phyloP scores from a whole-genome alignment of 2,113 vertebrate species.

The Pachyramphus minor region DNA sequence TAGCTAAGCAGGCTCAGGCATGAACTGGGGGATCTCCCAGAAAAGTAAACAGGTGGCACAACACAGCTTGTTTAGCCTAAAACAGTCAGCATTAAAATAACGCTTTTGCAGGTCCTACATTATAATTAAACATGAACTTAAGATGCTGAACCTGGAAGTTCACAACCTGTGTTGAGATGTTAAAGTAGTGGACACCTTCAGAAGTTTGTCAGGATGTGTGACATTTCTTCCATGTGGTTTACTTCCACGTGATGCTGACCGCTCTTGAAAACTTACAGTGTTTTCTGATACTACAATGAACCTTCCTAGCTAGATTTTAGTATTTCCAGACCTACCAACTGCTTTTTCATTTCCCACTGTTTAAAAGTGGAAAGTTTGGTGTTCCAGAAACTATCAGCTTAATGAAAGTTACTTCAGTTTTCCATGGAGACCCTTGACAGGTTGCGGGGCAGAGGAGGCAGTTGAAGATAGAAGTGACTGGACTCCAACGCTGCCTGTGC shows the following conservation, averaged over 20 bases:
- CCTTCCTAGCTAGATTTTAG: neutral
- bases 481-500: rapidly evolving
- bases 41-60: neutral
- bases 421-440: neutral
- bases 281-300: neutral
- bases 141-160: neutral
- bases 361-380: neutral
- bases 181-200: neutral
- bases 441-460: neutral
- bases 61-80: neutral
- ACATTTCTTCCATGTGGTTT: neutral
- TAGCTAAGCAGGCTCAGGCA: neutral
- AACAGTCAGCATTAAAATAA: neutral
- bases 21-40: neutral
- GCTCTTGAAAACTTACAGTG: neutral
- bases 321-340: neutral
- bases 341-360: neutral
- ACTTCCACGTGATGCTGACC: neutral
- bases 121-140: neutral
- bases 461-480: neutral
- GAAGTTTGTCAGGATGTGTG: neutral
- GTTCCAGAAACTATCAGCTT: neutral
- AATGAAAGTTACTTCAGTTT: neutral
- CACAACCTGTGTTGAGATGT: neutral
- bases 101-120: neutral